Evolutionary conservation across 2,113 vertebrate genomes (phyloP).

Genomic region (Silurus meridionalis): DNA sequence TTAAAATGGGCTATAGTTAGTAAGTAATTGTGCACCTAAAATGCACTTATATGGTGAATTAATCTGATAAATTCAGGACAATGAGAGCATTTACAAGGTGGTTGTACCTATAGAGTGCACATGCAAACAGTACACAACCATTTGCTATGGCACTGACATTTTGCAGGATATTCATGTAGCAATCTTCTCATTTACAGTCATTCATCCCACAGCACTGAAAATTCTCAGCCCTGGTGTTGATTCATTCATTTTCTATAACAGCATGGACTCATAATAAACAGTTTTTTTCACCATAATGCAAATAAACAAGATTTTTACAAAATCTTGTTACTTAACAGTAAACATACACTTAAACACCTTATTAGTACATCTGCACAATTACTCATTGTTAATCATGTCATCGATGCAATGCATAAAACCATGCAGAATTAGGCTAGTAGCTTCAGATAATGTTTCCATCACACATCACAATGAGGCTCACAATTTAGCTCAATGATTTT

Average conservation of each 20-base stretch:
- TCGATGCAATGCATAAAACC: background rate
- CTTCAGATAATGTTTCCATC: background rate
- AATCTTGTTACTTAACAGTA: background rate
- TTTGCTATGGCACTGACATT: background rate
- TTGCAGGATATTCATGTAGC: background rate
- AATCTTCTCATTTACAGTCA: background rate
- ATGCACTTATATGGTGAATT: background rate
- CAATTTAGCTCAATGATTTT: background rate
- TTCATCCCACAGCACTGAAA: background rate
- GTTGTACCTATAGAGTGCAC: background rate
- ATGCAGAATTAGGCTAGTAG: background rate
- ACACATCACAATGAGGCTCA: background rate
- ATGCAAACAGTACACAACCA: background rate
- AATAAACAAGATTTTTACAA: background rate
- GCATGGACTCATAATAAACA: background rate
- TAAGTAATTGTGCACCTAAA: background rate
- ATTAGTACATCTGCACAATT: background rate
- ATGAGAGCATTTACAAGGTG: background rate
- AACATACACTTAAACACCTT: background rate
- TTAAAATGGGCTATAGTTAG: background rate
- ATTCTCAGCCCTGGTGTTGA: background rate
- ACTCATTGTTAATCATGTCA: background rate
- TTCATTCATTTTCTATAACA: background rate
- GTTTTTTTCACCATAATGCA: background rate
- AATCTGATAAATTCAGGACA: background rate